A percentile compares a stretch with the other conserved stretches of the same genome.
Conservation (phyloP, 1,140 invertebrate species). For the Teleogryllus occipitalis region DNA sequence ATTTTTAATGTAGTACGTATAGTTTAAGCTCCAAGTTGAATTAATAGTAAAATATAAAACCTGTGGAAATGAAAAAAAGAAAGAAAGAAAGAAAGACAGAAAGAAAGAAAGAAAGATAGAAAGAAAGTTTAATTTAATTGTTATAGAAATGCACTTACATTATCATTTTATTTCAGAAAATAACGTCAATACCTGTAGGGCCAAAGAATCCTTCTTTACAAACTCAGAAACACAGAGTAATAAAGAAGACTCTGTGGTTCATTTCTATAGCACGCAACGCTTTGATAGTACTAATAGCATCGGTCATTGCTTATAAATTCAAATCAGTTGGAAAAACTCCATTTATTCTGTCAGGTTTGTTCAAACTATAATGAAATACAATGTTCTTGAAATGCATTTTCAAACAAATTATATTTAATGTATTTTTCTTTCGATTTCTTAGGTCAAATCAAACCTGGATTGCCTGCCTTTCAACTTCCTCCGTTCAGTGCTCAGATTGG, state of each 20-base stretch:
- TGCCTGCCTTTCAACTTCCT: constrained; percentile 46
- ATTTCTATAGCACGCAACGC: constrained; percentile 69
- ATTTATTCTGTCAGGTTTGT: constrained; percentile 43
- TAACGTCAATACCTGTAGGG: constrained; percentile 38
- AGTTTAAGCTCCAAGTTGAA: no score
- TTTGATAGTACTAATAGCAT: constrained; percentile 57
- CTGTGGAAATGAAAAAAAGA: no score
- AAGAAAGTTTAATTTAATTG: no score
- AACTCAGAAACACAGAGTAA: constrained; percentile 21
- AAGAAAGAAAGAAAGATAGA: no score
- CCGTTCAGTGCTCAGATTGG: constrained; percentile 39
- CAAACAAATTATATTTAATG: background rate
- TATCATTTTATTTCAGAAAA: constrained; percentile 14
- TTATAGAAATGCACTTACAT: no score
- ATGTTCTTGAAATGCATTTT: background rate
- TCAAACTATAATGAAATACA: background rate
- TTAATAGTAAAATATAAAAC: no score
- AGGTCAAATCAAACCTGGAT: constrained; percentile 51
- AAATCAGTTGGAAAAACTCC: constrained; percentile 27
- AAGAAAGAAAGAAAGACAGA: no score
- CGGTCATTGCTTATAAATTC: constrained; percentile 43
- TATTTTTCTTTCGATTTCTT: constrained; percentile 24
- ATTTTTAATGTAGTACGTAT: no score
- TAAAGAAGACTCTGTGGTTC: constrained; percentile 57
- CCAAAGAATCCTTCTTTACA: constrained; percentile 31